A percentile compares a stretch with the other conserved stretches of the same genome.
These are phyloP conservation scores for Cephus cinctus DNA, from an alignment of 1,140 invertebrate species.

Conservation along the genomic window DNA sequence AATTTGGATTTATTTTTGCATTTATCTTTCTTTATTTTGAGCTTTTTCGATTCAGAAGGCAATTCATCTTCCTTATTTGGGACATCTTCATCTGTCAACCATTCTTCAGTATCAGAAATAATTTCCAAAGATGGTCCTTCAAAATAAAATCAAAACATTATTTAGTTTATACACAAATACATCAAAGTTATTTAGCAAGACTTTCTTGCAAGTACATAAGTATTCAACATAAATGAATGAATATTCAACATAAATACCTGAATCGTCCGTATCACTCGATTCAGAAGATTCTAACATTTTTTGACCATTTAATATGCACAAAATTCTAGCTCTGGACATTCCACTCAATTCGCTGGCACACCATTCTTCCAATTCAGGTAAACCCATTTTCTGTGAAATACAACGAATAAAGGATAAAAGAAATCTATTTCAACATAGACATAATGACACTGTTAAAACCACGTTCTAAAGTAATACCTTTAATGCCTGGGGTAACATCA, in stretches of 20 bases:
- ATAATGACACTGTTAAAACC: not conserved
- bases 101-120: conserved; percentile 53
- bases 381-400: conserved; percentile 41
- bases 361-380: conserved; percentile 46
- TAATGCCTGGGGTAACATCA: conserved; percentile 51
- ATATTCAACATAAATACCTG: conserved; percentile 35
- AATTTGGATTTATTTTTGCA: conserved; percentile 25
- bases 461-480: conserved; percentile 31
- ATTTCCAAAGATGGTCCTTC: conserved; percentile 52
- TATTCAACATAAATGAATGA: not conserved
- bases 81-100: conserved; percentile 38
- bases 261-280: conserved; percentile 46
- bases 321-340: conserved; percentile 49
- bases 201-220: not conserved
- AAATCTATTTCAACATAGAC: conserved; percentile 1
- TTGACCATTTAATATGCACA: conserved; percentile 46
- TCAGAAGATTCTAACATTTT: conserved; percentile 49
- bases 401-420: not conserved
- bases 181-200: not conserved
- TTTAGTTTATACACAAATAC: too few species aligned
- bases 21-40: conserved; percentile 17
- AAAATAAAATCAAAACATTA: conserved; percentile 2
- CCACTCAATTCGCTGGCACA: conserved; percentile 51
- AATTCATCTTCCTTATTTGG: conserved; percentile 31
- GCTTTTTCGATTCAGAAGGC: conserved; percentile 15